Evolutionary conservation across 2,797 vertebrate species (phyloP), one percentile per base, ranked within the genome.

Genomic region (Masticophis lateralis): DNA sequence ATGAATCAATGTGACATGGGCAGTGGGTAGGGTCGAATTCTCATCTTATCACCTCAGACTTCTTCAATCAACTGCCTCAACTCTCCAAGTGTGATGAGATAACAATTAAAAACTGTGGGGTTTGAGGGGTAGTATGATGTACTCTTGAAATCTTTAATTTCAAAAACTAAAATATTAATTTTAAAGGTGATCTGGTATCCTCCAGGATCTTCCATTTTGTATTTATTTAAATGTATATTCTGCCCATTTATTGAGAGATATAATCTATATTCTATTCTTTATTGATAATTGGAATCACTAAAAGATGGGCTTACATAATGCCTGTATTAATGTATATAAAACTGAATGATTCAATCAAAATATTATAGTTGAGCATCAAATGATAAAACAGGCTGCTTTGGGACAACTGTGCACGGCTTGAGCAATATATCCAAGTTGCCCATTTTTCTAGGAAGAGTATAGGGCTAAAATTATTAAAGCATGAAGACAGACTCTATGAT

Each of bases 141-240:
- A 22, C 53, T 90, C 89, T 53, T 51, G 13, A 66, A 66, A 89
- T 32, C 92, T 95, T 96, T 96, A 87, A 96, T 92, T 53, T 79
- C 47, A 83, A 61, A 92, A 53, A 94, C 91, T 16, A 90, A 95
- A 91, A 93, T 79, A 60, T 43, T 93, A 59, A 4, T 28, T 91
- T 94, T 91, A 92, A 51, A 95, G 92, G n/a, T 0, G 0, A 94
- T 95, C 88, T 91, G 74, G 94, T 56, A 93, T 69, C 63, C 90
- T 94, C 57, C 56, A 90, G 1, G 88, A 94, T 92, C 53, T 32
- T 69, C 13, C 66, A 69, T 32, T 69, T 32, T 32, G n/a, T 69
- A 18, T 32, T 32, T 32, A 69, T 32, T 69, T 69, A 69, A 16
- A 69, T 69, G 28, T 32, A 69, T 32, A 66, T 9, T 3, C 10